Evolutionary conservation across 2,888 invertebrate genomes (phyloP), one percentile per base, ranked within the genome.

Genomic region (Dorcus parallelipipedus): DNA sequence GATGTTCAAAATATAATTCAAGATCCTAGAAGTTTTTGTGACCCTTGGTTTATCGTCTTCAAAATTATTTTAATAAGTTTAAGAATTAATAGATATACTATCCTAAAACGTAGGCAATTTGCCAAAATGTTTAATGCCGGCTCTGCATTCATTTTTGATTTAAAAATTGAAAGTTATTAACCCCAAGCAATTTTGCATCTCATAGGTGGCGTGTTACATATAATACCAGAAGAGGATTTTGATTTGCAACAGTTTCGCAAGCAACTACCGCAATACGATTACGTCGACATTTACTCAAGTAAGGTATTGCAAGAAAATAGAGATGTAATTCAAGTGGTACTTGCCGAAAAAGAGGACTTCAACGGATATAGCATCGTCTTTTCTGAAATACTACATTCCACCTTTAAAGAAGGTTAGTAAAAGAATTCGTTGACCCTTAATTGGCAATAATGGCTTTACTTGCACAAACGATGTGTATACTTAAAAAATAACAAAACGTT

Each of bases 261-360:
- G 2, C 58, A 50, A 23, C 56, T 72, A 6, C 64, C 62, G 26
- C 53, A 61, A 10, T 65, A 64, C 38, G 49, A 49, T 49, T 55
- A 60, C 9, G 59, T 67, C 5, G 66, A 68, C 20, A 67, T 65
- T 0, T 64, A 71, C 49, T 69, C 65, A 8, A 72, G 71, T 53
- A 40, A 38, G n/a, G 64, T 72, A 2, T 26, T 41, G 2, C 55
- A 62, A 9, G 50, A 55, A 9, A 17, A 10, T n/a, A 4, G 9
- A 14, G 23, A 17, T 6, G 41, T 51, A 5, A 40, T 51, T 4
- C 73, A 74, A 54, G 62, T 72, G 7, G 64, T 71, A 42, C 71
- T 73, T 50, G 62, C 67, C 4, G 73, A 74, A 45, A 68, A 68
- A 41, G 54, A 64, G 9, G 60, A 64, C 26, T 73, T 71, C 57